phyloP scores from a whole-genome alignment of 2,888 invertebrate species.

The Venusia cambrica region DNA sequence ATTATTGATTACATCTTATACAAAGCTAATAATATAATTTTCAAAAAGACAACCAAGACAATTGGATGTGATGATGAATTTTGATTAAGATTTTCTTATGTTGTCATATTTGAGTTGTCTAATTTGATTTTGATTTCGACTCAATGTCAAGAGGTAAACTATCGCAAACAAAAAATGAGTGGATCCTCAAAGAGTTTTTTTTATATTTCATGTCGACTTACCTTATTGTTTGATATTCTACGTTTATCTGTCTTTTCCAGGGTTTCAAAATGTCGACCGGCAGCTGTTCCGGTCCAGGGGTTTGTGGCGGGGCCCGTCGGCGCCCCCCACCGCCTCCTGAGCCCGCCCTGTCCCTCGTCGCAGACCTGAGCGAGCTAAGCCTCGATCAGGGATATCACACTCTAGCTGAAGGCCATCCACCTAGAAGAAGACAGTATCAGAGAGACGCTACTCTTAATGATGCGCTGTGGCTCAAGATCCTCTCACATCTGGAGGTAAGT shows the following conservation, averaged over 20 bases:
- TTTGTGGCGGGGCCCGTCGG: conserved; percentile 65
- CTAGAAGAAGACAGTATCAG: conserved; percentile 48
- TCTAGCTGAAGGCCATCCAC: conserved; percentile 84
- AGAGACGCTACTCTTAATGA: conserved; percentile 63
- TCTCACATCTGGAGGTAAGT: conserved; percentile 65
- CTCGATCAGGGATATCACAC: conserved; percentile 92
- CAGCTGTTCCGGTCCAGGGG: conserved; percentile 66
- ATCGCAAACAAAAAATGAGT: no score
- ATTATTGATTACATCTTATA: no score
- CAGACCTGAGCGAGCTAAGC: conserved; percentile 81
- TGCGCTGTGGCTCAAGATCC: conserved; percentile 65
- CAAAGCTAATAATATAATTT: no score
- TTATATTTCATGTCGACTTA: no score
- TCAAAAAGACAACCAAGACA: no score
- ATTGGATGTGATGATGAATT: no score
- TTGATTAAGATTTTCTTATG: no score
- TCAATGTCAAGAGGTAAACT: no score
- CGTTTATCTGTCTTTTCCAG: conserved; percentile 41
- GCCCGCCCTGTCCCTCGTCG: conserved; percentile 66
- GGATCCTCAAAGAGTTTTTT: no score
- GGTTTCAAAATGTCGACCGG: conserved; percentile 65
- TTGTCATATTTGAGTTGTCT: no score
- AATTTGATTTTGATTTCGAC: no score
- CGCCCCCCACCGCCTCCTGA: conserved; percentile 73
- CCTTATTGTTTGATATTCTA: no score